Evolutionary conservation across 2,888 invertebrate genomes (phyloP).

Genomic region (Bugula neritina): DNA sequence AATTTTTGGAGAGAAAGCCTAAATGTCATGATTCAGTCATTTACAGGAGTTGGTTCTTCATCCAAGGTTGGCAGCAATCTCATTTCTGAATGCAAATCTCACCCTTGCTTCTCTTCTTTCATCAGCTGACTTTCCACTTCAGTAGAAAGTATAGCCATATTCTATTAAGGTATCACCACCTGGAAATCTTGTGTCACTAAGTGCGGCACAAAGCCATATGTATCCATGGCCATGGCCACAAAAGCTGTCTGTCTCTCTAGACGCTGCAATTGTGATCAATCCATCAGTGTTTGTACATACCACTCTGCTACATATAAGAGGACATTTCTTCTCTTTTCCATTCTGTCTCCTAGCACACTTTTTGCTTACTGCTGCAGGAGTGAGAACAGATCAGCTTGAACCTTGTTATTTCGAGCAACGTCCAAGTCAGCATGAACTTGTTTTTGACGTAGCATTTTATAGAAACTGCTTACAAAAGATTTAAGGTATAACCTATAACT

Average conservation of each 20-base stretch:
- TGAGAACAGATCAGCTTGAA: constrained; percentile 22
- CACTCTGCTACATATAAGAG: no score
- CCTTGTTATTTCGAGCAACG: no score
- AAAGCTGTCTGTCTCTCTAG: constrained; percentile 19
- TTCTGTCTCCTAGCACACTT: constrained; percentile 18
- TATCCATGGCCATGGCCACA: constrained; percentile 17
- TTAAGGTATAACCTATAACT: constrained; percentile 1
- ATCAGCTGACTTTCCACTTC: constrained; percentile 14
- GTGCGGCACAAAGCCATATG: constrained; percentile 13
- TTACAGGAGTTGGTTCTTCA: background rate
- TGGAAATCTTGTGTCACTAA: constrained; percentile 12
- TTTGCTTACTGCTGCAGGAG: constrained; percentile 1
- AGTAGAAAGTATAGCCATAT: constrained; percentile 28
- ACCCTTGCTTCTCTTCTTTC: constrained; percentile 27
- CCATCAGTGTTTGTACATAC: background rate
- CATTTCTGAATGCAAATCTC: constrained; percentile 20
- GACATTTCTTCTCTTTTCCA: background rate
- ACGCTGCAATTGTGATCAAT: background rate
- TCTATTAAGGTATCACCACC: constrained; percentile 1
- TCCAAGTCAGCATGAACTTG: no score
- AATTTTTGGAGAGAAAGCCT: background rate
- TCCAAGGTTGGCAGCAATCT: background rate
- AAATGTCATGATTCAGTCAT: background rate
- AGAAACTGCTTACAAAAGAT: background rate
- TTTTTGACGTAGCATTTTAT: no score